Conservation (phyloP, 2,888 invertebrate genomes). For the Nemurella pictetii region DNA sequence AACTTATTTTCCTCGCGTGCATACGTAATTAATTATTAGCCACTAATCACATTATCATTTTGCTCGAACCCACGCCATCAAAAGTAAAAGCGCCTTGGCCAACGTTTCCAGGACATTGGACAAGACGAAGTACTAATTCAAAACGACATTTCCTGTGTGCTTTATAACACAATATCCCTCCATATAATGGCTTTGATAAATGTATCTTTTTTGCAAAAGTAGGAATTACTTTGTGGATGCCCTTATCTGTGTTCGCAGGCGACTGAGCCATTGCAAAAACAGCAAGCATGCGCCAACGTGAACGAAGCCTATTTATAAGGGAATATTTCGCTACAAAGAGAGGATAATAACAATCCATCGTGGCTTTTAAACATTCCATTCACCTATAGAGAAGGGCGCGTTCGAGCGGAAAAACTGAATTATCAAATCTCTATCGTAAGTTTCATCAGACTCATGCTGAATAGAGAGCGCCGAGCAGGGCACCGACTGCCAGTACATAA, state of each 20-base stretch:
- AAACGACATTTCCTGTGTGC: background rate
- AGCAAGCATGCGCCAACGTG: background rate
- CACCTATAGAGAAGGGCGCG: background rate
- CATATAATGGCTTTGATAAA: constrained; percentile 8
- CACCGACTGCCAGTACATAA: background rate
- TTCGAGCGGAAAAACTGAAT: background rate
- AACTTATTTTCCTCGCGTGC: too few species aligned
- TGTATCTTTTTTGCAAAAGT: constrained; percentile 5
- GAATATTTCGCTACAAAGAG: background rate
- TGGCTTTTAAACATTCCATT: background rate
- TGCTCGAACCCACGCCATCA: too few species aligned
- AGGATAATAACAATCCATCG: constrained; percentile 10
- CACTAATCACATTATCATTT: too few species aligned
- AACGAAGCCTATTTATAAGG: background rate
- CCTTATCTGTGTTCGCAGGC: constrained; percentile 9
- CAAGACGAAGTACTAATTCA: background rate
- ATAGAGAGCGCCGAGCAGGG: background rate
- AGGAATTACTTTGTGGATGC: constrained; percentile 16
- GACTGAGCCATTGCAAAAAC: background rate
- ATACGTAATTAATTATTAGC: too few species aligned
- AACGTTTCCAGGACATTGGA: background rate
- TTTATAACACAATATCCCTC: background rate
- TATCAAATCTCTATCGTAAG: constrained; percentile 1
- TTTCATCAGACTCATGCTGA: background rate
- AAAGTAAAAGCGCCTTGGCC: background rate